Evolutionary conservation across 1,140 invertebrate genomes (phyloP).

Genomic region (Acromyrmex charruanus): DNA sequence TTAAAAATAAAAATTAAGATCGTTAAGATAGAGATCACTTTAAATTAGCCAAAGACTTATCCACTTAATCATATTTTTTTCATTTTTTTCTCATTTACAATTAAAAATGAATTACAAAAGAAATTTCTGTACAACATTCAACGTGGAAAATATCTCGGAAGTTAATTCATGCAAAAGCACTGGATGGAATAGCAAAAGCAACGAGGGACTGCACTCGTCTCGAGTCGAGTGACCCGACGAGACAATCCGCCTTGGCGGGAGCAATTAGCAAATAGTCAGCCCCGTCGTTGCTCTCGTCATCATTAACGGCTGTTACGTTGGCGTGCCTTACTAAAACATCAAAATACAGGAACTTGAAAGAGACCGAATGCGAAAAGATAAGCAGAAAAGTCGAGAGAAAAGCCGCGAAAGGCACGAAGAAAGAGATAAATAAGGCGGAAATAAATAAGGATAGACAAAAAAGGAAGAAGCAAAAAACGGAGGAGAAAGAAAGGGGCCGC

Average conservation of each 20-base stretch:
- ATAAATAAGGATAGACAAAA: neutral
- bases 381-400: neutral
- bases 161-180: constrained; percentile 7
- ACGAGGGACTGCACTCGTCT: neutral
- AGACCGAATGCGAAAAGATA: neutral
- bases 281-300: neutral
- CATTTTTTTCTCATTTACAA: neutral
- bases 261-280: constrained; percentile 48
- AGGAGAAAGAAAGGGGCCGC: neutral
- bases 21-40: neutral
- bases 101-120: neutral
- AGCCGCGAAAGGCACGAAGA: neutral
- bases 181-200: neutral
- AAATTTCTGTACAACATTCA: neutral
- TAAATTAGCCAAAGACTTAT: neutral
- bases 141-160: neutral
- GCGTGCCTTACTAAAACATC: neutral
- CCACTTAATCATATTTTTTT: neutral
- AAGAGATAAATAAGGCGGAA: neutral
- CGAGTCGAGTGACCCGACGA: constrained; percentile 13
- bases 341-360: neutral
- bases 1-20: no score
- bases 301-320: neutral
- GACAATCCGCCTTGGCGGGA: constrained; percentile 35
- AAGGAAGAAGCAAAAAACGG: neutral